Conservation (phyloP, 2,888 invertebrate genomes). For the Plebejus anna region DNA sequence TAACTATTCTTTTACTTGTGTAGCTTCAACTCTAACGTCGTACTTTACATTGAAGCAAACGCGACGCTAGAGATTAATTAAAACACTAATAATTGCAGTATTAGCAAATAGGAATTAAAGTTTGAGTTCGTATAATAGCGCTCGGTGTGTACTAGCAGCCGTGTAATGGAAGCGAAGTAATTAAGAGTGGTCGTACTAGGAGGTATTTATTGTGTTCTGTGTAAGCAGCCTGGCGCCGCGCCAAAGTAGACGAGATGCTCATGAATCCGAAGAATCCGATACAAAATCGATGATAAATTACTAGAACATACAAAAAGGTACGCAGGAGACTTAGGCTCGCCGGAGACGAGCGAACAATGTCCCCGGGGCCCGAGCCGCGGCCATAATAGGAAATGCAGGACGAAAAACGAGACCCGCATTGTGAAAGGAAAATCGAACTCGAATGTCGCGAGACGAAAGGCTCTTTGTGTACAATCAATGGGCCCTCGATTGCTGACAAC, state of each 20-base stretch:
- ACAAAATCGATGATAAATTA: conserved; percentile 50
- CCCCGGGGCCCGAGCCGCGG: conserved; percentile 54
- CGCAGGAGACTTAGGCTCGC: conserved; percentile 42
- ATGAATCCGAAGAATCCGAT: conserved; percentile 64
- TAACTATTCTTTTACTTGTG: neutral
- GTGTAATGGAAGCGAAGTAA: conserved; percentile 66
- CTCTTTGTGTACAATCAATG: conserved; percentile 75
- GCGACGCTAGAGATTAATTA: conserved; percentile 22
- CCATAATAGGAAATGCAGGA: conserved; percentile 68
- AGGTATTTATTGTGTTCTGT: conserved; percentile 73
- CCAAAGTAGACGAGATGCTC: conserved; percentile 66
- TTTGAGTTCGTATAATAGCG: conserved; percentile 37
- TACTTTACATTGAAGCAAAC: conserved; percentile 7
- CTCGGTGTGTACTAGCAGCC: conserved; percentile 44
- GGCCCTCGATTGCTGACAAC: conserved; percentile 73
- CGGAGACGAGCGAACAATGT: conserved; percentile 50
- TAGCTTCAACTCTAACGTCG: neutral
- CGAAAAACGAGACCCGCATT: conserved; percentile 69
- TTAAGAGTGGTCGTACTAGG: conserved; percentile 65
- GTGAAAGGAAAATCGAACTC: conserved; percentile 72
- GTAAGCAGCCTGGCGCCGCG: conserved; percentile 60
- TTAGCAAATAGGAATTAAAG: conserved; percentile 34
- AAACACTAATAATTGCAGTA: conserved; percentile 28
- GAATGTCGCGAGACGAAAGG: conserved; percentile 69
- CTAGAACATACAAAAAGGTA: conserved; percentile 26